phyloP scores from a whole-genome alignment of 2,113 vertebrate genomes.

The Dinomys branickii region DNA sequence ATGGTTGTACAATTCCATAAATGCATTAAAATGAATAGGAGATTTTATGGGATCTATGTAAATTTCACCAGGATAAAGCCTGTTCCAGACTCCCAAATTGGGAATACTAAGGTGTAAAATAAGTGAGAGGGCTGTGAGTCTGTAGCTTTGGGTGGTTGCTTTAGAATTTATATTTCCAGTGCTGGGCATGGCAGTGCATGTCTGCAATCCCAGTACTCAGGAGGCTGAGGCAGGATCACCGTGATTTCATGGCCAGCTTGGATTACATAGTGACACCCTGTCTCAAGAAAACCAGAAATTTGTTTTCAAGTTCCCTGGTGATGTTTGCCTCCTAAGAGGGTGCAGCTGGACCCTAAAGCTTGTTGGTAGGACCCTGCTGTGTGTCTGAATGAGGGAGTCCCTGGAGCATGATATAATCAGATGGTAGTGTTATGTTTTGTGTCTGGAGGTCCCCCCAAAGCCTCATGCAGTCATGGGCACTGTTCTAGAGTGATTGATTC shows the following conservation, averaged over 20 bases:
- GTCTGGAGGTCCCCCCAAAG: too few relatives aligned
- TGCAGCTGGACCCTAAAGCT: neutral
- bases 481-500: too few relatives aligned
- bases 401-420: neutral
- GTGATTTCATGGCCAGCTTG: neutral
- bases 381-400: neutral
- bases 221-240: too few relatives aligned
- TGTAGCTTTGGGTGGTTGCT: neutral
- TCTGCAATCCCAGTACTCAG: too few relatives aligned
- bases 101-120: neutral
- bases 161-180: neutral
- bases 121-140: neutral
- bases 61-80: neutral
- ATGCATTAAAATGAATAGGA: neutral
- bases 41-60: neutral
- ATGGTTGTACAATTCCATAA: neutral
- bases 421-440: too few relatives aligned
- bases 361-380: accelerated
- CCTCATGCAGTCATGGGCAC: too few relatives aligned
- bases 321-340: too few relatives aligned
- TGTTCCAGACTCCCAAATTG: neutral
- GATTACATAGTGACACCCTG: neutral
- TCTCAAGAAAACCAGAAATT: too few relatives aligned
- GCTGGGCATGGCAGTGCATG: too few relatives aligned
- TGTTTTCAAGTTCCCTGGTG: neutral